phyloP scores from a whole-genome alignment of 2,888 invertebrate species.

The Eurytoma adleriae region DNA sequence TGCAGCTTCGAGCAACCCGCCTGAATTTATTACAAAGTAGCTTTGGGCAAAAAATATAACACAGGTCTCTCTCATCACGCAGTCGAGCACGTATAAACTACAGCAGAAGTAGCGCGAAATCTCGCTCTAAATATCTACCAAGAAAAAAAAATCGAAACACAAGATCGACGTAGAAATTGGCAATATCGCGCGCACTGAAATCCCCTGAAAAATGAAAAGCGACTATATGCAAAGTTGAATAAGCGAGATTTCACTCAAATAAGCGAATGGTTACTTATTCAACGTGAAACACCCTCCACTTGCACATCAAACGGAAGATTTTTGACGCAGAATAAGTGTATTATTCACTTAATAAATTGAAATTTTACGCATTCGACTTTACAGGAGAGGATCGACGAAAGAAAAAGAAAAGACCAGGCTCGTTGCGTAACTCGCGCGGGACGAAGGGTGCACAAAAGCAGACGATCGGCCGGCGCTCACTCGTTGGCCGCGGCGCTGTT shows the following conservation, averaged over 20 bases:
- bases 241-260: no score
- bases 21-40: constrained; percentile 4
- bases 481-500: constrained; percentile 63
- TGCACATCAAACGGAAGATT: no score
- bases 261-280: no score
- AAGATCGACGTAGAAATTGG: background rate
- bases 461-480: background rate
- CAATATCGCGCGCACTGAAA: background rate
- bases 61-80: constrained; percentile 21
- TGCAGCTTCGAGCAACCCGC: background rate
- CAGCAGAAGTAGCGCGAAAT: background rate
- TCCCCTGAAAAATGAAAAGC: constrained; percentile 7
- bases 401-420: background rate
- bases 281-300: no score
- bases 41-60: background rate
- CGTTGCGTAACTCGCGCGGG: background rate
- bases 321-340: no score
- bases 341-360: no score
- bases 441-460: no score
- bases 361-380: no score
- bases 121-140: background rate
- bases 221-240: no score
- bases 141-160: background rate
- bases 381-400: background rate
- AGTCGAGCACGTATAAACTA: no score